Conservation (phyloP, 1,140 invertebrate species). For the Ceratitis capitata region DNA sequence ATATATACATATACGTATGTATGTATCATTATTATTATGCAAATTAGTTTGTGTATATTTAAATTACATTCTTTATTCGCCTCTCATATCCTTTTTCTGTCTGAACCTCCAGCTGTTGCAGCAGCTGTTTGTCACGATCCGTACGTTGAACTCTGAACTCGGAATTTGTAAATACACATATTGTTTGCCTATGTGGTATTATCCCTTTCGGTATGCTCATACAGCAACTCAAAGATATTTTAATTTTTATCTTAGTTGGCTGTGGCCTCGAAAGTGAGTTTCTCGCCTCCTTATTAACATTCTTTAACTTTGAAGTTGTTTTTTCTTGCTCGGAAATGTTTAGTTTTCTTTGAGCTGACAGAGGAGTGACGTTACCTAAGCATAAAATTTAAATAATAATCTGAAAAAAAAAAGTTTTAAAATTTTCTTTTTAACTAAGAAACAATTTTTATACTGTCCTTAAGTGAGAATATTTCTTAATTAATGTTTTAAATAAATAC, state of each 20-base stretch:
- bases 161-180: neutral
- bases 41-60: slow-evolving; percentile 1
- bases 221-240: neutral
- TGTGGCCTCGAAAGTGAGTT: neutral
- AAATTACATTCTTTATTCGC: neutral
- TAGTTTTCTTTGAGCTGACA: neutral
- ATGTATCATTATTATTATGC: neutral
- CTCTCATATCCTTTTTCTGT: neutral
- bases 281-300: neutral
- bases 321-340: neutral
- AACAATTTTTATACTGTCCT: too few relatives aligned
- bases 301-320: slow-evolving; percentile 26
- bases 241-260: neutral
- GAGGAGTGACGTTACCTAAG: too few relatives aligned
- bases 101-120: neutral
- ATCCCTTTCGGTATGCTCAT: neutral
- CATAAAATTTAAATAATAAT: too few relatives aligned
- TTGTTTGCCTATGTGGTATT: neutral
- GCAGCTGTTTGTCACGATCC: slow-evolving; percentile 6
- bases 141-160: slow-evolving; percentile 31
- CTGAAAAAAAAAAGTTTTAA: too few relatives aligned
- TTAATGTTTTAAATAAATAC: too few relatives aligned
- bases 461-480: too few relatives aligned
- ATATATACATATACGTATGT: neutral
- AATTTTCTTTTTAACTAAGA: too few relatives aligned